Base-by-base conservation (phyloP, 1,140 invertebrate species). In the Drosophila teissieri region DNA sequence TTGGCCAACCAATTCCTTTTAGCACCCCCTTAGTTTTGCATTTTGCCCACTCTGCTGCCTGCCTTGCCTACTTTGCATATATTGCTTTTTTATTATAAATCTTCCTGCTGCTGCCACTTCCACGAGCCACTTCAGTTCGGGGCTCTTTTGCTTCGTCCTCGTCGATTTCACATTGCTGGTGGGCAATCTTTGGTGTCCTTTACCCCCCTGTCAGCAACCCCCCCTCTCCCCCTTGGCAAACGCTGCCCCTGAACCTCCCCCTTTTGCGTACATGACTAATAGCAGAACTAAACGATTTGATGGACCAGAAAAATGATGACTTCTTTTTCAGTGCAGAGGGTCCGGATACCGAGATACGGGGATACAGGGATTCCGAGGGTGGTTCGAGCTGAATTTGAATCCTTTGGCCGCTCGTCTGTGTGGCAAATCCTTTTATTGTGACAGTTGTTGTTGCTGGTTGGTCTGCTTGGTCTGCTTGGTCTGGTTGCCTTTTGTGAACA, bases 281-380 rank as follows among this genome's bases (percentile, higher is more conserved):
- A 91, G 89, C 89, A 84, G 89, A 91, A 91, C 89, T 91, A 91
- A 91, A 89, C 89, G 89, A 91, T 91, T 91, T 91, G 89, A 91
- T 91, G 89, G 89, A 91, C 89, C 89, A 91, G 89, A 91, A 91
- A 91, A 91, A 91, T 91, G 89, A 91, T 89, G 89, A 91, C 89
- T 90, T 90, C 85, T 90, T 90, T 79, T 70, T 52, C 64, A 74
- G 58, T 48, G 57, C 45, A 52, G 40, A 48, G 49, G 40, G 34
- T 15, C 8, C 31, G 31, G 31, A 15, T 49, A n/a, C 15, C n/a
- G 15, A 15, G 6, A 37, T 36, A 37, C 31, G 4, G 19, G 42
- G 6, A 37, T 36, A 19, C 19, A 19, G 19, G 42, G 4, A 37
- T 36, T 48, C 31, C 6, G 19, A 44, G 40, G 70, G 73, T 63